These are phyloP conservation scores for Meriones psammophilus DNA, from an alignment of 2,797 vertebrate species.

Conservation along the genomic window DNA sequence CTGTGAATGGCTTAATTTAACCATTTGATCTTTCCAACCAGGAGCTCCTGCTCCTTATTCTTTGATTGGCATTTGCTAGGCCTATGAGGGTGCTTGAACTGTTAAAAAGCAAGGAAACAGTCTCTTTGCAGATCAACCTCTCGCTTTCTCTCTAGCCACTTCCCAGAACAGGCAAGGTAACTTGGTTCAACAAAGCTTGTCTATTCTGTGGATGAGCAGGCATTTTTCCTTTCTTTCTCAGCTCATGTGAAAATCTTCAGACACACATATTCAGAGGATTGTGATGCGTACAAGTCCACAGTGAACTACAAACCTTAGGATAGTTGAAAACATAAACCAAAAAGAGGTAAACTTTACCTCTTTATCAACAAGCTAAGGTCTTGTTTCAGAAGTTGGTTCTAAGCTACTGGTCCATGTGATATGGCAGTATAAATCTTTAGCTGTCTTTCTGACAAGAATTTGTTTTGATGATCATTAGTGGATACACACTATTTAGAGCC, in stretches of 20 bases:
- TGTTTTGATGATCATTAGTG: conserved; percentile 44
- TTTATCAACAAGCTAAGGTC: conserved; percentile 18
- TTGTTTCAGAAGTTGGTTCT: conserved; percentile 28
- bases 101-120: neutral
- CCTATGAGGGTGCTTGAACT: conserved; percentile 36
- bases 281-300: neutral
- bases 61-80: neutral
- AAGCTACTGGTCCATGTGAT: neutral
- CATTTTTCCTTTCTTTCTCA: conserved; percentile 18
- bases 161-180: neutral
- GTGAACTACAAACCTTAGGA: conserved; percentile 40
- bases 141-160: neutral
- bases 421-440: conserved; percentile 3
- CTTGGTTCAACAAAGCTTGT: neutral
- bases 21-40: neutral
- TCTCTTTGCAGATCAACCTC: neutral
- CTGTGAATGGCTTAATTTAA: neutral
- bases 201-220: neutral
- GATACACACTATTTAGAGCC: neutral
- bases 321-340: neutral
- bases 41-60: neutral
- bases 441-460: conserved; percentile 53
- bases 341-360: neutral
- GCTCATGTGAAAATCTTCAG: conserved; percentile 2
- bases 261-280: neutral